Conservation (phyloP, 2,888 invertebrate genomes). For the Yponomeuta cagnagella region DNA sequence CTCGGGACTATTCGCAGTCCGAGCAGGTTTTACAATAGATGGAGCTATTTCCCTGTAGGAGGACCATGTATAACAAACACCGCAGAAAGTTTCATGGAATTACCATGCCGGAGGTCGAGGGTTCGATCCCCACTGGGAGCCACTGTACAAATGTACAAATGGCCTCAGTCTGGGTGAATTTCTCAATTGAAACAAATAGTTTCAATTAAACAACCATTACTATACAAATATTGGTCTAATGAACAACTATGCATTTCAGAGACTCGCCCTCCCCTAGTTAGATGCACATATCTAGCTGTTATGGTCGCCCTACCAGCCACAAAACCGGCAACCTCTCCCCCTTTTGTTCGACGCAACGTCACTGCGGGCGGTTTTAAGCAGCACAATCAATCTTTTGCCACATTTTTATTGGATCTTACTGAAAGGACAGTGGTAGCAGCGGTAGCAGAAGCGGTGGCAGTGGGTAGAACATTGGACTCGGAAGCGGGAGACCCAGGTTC, state of each 20-base stretch:
- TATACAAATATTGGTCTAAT: too few relatives aligned
- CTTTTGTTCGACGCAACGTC: background rate
- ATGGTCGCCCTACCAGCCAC: background rate
- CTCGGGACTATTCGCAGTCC: constrained; percentile 8
- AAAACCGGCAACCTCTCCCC: background rate
- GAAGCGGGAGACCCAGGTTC: too few relatives aligned
- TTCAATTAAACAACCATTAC: too few relatives aligned
- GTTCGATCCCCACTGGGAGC: too few relatives aligned
- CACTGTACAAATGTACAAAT: too few relatives aligned
- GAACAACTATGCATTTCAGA: too few relatives aligned
- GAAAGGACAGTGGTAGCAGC: background rate
- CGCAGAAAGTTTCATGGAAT: background rate
- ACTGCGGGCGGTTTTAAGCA: background rate
- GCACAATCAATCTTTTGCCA: background rate
- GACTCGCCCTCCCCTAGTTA: background rate
- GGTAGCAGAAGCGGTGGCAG: too few relatives aligned
- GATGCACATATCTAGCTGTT: background rate
- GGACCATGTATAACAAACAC: background rate
- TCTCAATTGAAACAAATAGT: too few relatives aligned
- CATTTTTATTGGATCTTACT: background rate
- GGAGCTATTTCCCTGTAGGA: constrained; percentile 11
- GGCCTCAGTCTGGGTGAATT: too few relatives aligned
- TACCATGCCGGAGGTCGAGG: too few relatives aligned
- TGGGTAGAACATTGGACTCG: too few relatives aligned
- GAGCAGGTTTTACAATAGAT: constrained; percentile 14